Percentiles rank a stretch among this genome's conserved stretches.
Evolutionary conservation across 2,113 vertebrate species (phyloP).

Genomic region (Ochotona curzoniae): DNA sequence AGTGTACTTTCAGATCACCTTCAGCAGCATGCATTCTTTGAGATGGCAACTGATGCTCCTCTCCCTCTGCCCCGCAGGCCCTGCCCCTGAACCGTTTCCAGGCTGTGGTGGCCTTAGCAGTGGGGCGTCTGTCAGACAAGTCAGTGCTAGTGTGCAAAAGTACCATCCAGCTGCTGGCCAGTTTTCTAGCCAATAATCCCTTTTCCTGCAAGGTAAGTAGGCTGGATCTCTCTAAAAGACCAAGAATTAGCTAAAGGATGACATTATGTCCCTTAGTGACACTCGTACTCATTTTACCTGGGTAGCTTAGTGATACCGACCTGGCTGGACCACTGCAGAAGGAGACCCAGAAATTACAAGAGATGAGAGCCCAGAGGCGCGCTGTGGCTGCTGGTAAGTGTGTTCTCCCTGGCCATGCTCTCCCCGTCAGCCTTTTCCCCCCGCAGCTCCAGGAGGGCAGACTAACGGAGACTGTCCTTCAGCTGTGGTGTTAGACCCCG

Average conservation of each 20-base stretch:
- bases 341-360: slow-evolving; percentile 90
- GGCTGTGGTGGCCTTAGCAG: slow-evolving; percentile 92
- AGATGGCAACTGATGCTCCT: not conserved
- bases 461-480: not conserved
- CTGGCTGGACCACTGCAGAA: slow-evolving; percentile 92
- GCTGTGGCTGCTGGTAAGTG: slow-evolving; percentile 79
- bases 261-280: not conserved
- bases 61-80: slow-evolving; percentile 83
- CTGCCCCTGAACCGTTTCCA: slow-evolving; percentile 93
- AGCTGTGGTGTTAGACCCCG: slow-evolving; percentile 87
- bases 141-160: slow-evolving; percentile 95
- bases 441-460: not conserved
- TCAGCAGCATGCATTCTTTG: not conserved
- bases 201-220: slow-evolving; percentile 95
- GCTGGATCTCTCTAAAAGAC: not conserved
- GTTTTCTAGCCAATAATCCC: slow-evolving; percentile 96
- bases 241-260: not conserved
- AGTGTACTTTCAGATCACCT: not conserved
- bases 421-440: not conserved
- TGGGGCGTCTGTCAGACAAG: slow-evolving; percentile 94
- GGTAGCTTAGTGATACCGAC: slow-evolving; percentile 92
- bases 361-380: slow-evolving; percentile 86
- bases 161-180: slow-evolving; percentile 95
- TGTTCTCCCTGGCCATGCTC: slow-evolving; percentile 65
- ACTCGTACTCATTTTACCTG: slow-evolving; percentile 5